Evolutionary conservation across 92 coral and sea anemone genomes (phyloP).

Genomic region (Porites cylindrica): DNA sequence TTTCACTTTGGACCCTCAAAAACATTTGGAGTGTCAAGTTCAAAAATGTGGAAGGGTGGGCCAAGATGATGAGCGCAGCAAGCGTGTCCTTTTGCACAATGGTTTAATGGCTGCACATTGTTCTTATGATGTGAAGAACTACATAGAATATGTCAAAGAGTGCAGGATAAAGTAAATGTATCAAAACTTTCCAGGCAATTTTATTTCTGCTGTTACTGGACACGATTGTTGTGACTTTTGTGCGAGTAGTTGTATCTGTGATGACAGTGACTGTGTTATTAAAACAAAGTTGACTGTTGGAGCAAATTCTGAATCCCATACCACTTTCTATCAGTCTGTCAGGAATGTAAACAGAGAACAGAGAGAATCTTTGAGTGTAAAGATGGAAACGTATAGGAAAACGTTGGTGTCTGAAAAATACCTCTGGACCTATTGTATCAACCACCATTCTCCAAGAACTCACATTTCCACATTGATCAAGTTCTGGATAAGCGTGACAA

Average conservation of each 20-base stretch:
- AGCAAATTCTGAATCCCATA: background rate
- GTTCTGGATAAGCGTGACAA: conserved; percentile 43
- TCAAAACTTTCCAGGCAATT: conserved; percentile 52
- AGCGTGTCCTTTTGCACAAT: conserved; percentile 60
- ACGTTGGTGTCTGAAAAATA: background rate
- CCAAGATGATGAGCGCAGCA: conserved; percentile 62
- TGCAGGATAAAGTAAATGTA: conserved; percentile 52
- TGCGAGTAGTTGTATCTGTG: no score
- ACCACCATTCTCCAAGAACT: conserved; percentile 40
- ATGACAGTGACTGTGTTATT: no score
- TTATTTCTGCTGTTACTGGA: conserved; percentile 38
- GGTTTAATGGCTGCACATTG: conserved; percentile 67
- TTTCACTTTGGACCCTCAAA: conserved; percentile 72
- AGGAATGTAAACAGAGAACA: no score
- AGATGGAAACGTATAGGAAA: conserved; percentile 33
- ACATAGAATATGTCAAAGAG: conserved; percentile 14
- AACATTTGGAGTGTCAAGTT: conserved; percentile 61
- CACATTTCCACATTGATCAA: conserved; percentile 37
- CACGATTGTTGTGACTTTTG: conserved; percentile 3
- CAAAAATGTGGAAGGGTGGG: conserved; percentile 74
- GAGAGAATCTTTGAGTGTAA: background rate
- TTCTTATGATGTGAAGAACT: conserved; percentile 60
- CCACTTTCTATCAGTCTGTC: no score
- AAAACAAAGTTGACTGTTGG: conserved; percentile 27
- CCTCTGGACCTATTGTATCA: conserved; percentile 34